Conservation (phyloP, 1,140 invertebrate genomes). For the Bombus huntii region DNA sequence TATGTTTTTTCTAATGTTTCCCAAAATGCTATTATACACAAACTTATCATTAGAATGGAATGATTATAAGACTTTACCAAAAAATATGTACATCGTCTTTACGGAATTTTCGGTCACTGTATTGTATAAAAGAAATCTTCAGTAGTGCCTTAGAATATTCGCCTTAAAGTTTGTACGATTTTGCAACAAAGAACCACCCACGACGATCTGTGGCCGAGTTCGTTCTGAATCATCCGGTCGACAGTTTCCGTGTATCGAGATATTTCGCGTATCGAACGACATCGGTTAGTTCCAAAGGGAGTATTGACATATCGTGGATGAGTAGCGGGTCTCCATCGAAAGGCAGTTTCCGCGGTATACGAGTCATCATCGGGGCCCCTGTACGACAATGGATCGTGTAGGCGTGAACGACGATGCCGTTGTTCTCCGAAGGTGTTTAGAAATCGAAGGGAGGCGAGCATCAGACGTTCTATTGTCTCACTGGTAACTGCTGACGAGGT, state of each 20-base stretch:
- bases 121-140: too few relatives aligned
- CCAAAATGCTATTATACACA: too few relatives aligned
- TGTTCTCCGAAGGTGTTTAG: slow-evolving; percentile 65
- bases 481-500: slow-evolving; percentile 57
- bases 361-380: slow-evolving; percentile 49
- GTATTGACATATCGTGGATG: slow-evolving; percentile 64
- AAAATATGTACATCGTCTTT: too few relatives aligned
- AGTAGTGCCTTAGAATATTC: not conserved
- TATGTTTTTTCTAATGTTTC: too few relatives aligned
- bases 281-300: slow-evolving; percentile 30
- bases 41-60: too few relatives aligned
- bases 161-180: not conserved
- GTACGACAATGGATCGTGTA: slow-evolving; percentile 59
- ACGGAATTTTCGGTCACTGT: too few relatives aligned
- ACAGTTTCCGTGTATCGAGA: slow-evolving; percentile 34
- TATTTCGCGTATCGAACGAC: slow-evolving; percentile 35
- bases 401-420: slow-evolving; percentile 54
- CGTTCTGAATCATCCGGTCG: slow-evolving; percentile 12
- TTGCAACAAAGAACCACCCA: slow-evolving; percentile 28
- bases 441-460: slow-evolving; percentile 63
- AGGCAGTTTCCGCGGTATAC: slow-evolving; percentile 60
- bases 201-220: not conserved
- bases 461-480: slow-evolving; percentile 62
- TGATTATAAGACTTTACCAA: too few relatives aligned
- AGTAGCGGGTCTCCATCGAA: slow-evolving; percentile 49